Base-by-base conservation (phyloP, 2,797 vertebrate species). In the Enteromius argenteus region DNA sequence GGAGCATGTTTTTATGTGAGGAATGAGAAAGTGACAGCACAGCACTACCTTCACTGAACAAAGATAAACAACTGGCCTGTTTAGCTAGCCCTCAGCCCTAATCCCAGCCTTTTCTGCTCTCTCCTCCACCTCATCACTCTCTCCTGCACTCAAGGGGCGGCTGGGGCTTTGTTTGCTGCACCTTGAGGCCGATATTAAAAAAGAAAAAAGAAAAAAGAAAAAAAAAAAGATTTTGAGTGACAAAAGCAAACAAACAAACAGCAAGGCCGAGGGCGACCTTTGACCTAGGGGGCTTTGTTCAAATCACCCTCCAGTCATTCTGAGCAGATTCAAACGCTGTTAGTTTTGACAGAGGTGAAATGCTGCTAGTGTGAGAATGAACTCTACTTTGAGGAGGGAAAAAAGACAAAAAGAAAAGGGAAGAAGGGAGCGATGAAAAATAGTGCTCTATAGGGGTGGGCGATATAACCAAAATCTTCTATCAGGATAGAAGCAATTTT, bases 201-300 rank as follows among this genome's bases (percentile, higher is more conserved):
- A 84, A 90, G 82, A 15, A 86, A 87, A 89, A 86, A 87, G 91
- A 88, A 11, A 86, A 87, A 89, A 86, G 87, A 91, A 88, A 21
- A 37, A 39, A 74, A 88, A 90, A 91, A 84, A 87, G 49, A 84
- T 82, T 82, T 82, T 37, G 72, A 66, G 56, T 64, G 77, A 73
- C 83, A 53, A 80, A 73, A 73, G 88, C 88, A 91, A 92, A 92
- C 88, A 91, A 89, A 91, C 88, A 86, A 88, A 90, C 91, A 88
- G 81, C 80, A 44, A 62, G 69, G 85, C 86, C 88, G 87, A 80
- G 90, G 84, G 74, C 91, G 90, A 93, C 92, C 92, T 91, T 88
- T 93, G 89, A 93, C 84, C 80, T 46, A 0, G 56, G 66, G 82
- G 88, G 89, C 91, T 92, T 87, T 91, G 87, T 87, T 93, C 86